A percentile compares a stretch with the other conserved stretches of the same genome.
Evolutionary conservation across 2,113 vertebrate species (phyloP).

Genomic region (Bos taurus): DNA sequence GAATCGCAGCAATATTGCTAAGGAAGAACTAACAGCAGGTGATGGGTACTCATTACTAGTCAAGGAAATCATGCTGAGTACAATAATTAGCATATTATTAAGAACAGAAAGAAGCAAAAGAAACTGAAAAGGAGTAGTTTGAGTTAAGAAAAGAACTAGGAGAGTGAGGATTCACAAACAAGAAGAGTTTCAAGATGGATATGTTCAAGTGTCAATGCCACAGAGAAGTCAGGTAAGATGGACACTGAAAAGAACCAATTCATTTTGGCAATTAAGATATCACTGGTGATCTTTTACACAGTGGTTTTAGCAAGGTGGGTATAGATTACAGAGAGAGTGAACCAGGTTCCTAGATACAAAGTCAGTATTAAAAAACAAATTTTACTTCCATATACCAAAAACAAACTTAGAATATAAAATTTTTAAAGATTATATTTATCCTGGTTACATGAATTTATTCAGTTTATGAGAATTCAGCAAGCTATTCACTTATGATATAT

Average conservation of each 20-base stretch:
- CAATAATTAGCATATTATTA: not conserved
- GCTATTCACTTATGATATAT: not conserved
- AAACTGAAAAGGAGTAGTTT: not conserved
- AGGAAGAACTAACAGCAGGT: slow-evolving; percentile 18
- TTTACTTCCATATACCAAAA: not conserved
- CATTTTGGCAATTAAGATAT: not conserved
- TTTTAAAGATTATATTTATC: not conserved
- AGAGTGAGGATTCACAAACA: slow-evolving; percentile 14
- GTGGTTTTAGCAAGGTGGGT: not conserved
- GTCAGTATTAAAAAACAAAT: not conserved
- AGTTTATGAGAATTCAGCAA: not conserved
- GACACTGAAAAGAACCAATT: not conserved
- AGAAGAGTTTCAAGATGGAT: slow-evolving; percentile 18
- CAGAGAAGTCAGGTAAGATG: not conserved
- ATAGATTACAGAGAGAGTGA: not conserved
- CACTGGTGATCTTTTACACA: not conserved
- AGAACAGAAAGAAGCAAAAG: not conserved
- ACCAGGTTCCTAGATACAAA: not conserved
- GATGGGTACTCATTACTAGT: not conserved
- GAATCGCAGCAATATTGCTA: not conserved
- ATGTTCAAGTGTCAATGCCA: not conserved
- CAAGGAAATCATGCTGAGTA: not conserved
- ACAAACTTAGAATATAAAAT: not conserved
- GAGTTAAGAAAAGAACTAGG: not conserved
- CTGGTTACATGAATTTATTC: not conserved